Conservation (phyloP, 2,797 vertebrate species). For the Yasuhikotakia modesta region DNA sequence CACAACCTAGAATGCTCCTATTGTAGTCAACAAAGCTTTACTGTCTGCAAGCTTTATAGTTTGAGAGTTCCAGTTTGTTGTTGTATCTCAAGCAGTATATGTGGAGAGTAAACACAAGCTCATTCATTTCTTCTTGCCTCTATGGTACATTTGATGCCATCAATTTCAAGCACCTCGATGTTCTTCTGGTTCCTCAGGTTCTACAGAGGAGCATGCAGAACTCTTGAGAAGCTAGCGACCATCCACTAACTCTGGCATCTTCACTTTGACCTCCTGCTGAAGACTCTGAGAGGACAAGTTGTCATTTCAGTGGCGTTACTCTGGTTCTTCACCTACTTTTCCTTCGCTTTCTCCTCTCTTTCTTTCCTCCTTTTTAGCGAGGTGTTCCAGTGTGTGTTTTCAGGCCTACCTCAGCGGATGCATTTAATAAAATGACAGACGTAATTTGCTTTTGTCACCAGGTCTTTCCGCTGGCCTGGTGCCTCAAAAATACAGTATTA, state of each 20-base stretch:
- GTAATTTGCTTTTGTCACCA: constrained; percentile 99
- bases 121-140: too few relatives aligned
- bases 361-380: constrained; percentile 69
- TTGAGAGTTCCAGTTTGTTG: too few relatives aligned
- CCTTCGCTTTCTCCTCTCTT: constrained; percentile 11
- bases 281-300: background rate
- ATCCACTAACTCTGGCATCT: background rate
- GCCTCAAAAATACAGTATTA: constrained; percentile 99
- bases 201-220: too few relatives aligned
- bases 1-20: too few relatives aligned
- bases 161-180: too few relatives aligned
- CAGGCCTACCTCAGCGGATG: constrained; percentile 90
- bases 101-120: too few relatives aligned
- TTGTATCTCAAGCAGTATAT: too few relatives aligned
- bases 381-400: constrained; percentile 89
- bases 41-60: too few relatives aligned
- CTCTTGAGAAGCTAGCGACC: too few relatives aligned
- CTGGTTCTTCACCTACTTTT: constrained; percentile 11
- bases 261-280: constrained; percentile 14
- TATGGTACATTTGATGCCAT: too few relatives aligned
- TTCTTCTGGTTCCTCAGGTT: too few relatives aligned
- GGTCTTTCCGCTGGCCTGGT: constrained; percentile 83
- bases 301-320: constrained; percentile 5
- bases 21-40: too few relatives aligned
- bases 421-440: constrained; percentile 99